Evolutionary conservation across 2,797 vertebrate genomes (phyloP).

Genomic region (Coluber constrictor): DNA sequence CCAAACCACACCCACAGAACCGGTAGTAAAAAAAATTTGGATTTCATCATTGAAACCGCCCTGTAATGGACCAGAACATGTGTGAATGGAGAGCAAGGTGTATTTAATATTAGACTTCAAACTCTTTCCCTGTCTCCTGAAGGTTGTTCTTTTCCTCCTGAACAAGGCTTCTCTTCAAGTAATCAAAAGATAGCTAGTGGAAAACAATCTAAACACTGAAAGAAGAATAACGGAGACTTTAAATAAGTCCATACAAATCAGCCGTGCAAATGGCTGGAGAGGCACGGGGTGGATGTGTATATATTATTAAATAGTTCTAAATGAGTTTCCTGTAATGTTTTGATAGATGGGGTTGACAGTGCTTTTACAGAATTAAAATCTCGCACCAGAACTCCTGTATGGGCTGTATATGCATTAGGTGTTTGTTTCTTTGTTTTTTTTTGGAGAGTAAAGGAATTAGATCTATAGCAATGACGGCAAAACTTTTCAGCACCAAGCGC

Average conservation of each 20-base stretch:
- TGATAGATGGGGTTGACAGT: slow-evolving; percentile 15
- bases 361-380: slow-evolving; percentile 11
- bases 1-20: too few relatives aligned
- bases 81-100: neutral
- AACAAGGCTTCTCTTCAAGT: slow-evolving; percentile 10
- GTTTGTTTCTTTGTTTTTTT: neutral
- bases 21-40: too few relatives aligned
- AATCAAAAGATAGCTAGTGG: neutral
- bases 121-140: neutral
- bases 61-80: neutral
- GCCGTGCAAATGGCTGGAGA: slow-evolving; percentile 54
- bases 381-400: neutral
- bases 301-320: slow-evolving; percentile 69
- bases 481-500: too few relatives aligned
- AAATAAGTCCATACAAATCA: slow-evolving; percentile 50
- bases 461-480: too few relatives aligned
- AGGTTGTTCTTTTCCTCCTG: neutral
- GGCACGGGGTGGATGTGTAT: slow-evolving; percentile 44
- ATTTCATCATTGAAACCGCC: neutral
- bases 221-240: slow-evolving; percentile 48
- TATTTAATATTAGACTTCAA: neutral
- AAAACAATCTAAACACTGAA: slow-evolving; percentile 41
- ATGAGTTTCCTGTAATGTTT: slow-evolving; percentile 54
- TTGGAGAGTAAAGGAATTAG: neutral
- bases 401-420: neutral